These are phyloP conservation scores for Cisticola juncidis DNA, from an alignment of 2,113 vertebrate species.

Conservation along the genomic window DNA sequence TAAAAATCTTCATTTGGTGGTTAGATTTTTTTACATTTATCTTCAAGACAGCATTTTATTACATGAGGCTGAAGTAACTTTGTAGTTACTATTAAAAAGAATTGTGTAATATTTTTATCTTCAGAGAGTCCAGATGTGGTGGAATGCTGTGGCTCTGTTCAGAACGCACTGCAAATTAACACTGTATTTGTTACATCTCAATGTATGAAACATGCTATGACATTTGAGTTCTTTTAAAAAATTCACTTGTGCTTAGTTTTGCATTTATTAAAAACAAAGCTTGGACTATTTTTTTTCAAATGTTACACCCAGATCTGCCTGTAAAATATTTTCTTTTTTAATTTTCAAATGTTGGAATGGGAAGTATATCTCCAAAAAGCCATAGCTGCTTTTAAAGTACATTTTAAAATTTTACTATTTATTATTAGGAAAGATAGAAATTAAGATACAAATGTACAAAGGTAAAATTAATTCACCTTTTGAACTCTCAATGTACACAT, in stretches of 20 bases:
- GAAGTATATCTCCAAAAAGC: neutral
- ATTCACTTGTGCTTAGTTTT: neutral
- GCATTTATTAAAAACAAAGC: neutral
- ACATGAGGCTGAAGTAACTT: neutral
- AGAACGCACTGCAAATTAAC: neutral
- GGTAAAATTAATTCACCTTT: constrained; percentile 27
- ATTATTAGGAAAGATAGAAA: neutral
- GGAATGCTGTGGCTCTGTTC: neutral
- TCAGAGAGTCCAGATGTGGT: neutral
- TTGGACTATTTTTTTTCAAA: neutral
- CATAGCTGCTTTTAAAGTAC: neutral
- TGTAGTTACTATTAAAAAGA: neutral
- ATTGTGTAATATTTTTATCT: neutral
- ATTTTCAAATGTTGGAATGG: neutral
- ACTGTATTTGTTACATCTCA: neutral
- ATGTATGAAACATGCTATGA: neutral
- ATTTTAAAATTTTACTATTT: neutral
- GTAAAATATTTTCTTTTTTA: neutral
- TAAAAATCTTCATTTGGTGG: neutral
- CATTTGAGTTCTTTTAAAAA: neutral
- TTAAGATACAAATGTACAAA: neutral
- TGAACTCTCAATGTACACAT: neutral
- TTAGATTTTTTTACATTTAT: neutral
- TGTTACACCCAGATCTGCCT: neutral
- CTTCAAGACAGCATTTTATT: neutral